These are phyloP conservation scores for Enteromius viviparus DNA, from an alignment of 2,797 vertebrate genomes.

Conservation along the genomic window DNA sequence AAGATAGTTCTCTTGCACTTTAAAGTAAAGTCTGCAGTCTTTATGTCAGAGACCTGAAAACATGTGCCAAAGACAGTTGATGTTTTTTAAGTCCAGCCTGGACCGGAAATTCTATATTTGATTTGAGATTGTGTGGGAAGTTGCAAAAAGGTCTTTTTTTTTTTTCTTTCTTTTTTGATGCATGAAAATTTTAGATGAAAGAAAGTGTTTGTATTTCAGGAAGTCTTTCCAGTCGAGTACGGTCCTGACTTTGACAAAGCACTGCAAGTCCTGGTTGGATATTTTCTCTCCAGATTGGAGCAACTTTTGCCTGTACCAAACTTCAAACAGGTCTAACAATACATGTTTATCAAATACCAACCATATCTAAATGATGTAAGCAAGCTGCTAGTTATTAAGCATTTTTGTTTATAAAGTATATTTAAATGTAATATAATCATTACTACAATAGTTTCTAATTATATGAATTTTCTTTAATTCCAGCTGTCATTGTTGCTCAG, in stretches of 20 bases:
- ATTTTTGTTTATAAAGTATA: background rate
- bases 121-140: background rate
- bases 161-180: too few relatives aligned
- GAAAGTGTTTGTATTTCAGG: constrained; percentile 45
- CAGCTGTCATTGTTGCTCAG: constrained; percentile 56
- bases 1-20: background rate
- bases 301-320: constrained; percentile 59
- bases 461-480: background rate
- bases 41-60: constrained; percentile 4
- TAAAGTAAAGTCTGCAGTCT: background rate
- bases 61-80: background rate
- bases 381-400: background rate
- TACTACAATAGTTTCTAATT: background rate
- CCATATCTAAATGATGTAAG: background rate
- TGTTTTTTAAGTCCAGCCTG: background rate
- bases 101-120: background rate
- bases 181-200: background rate
- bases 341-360: background rate
- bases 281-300: constrained; percentile 61
- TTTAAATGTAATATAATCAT: background rate
- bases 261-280: constrained; percentile 59
- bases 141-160: background rate
- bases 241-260: constrained; percentile 62
- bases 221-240: constrained; percentile 58
- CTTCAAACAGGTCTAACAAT: constrained; percentile 57